These are phyloP conservation scores for Stichopus chloronotus DNA, from an alignment of 35 echinoderm and acorn worm genomes.

Conservation along the genomic window DNA sequence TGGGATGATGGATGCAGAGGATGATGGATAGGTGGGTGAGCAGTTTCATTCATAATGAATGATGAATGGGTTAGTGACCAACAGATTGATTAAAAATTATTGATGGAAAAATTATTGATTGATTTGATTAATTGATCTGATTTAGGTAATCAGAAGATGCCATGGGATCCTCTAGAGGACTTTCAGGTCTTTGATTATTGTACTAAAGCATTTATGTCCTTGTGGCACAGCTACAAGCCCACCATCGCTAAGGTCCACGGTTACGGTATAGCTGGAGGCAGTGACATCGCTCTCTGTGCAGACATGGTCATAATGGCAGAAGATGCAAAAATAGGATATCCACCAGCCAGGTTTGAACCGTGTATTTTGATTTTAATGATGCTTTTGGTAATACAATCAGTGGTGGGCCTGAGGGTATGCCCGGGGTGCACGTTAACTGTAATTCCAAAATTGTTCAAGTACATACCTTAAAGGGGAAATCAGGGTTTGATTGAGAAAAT, in stretches of 20 bases:
- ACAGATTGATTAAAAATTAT: too few relatives aligned
- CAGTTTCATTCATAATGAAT: too few relatives aligned
- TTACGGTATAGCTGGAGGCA: conserved; percentile 67
- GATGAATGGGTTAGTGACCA: too few relatives aligned
- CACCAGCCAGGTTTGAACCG: conserved; percentile 62
- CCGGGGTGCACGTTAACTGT: too few relatives aligned
- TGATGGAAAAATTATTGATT: too few relatives aligned
- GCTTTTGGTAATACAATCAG: background rate
- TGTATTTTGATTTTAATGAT: background rate
- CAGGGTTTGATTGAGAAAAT: too few relatives aligned
- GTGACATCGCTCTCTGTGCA: conserved; percentile 73
- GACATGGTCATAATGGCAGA: conserved; percentile 82
- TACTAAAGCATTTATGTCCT: conserved; percentile 70
- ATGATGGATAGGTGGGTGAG: too few relatives aligned
- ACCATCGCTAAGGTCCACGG: conserved; percentile 79
- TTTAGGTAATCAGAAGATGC: conserved; percentile 79
- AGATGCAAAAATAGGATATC: conserved; percentile 79
- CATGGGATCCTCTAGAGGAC: conserved; percentile 74
- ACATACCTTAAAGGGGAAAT: too few relatives aligned
- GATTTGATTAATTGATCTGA: too few relatives aligned
- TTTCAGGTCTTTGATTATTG: conserved; percentile 40
- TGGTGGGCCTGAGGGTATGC: too few relatives aligned
- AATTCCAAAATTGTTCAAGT: too few relatives aligned
- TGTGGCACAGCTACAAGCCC: conserved; percentile 79
- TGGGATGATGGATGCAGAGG: too few relatives aligned